A percentile compares a stretch with the other conserved stretches of the same genome.
phyloP scores from a whole-genome alignment of 2,797 vertebrate genomes.

The Strix occidentalis region DNA sequence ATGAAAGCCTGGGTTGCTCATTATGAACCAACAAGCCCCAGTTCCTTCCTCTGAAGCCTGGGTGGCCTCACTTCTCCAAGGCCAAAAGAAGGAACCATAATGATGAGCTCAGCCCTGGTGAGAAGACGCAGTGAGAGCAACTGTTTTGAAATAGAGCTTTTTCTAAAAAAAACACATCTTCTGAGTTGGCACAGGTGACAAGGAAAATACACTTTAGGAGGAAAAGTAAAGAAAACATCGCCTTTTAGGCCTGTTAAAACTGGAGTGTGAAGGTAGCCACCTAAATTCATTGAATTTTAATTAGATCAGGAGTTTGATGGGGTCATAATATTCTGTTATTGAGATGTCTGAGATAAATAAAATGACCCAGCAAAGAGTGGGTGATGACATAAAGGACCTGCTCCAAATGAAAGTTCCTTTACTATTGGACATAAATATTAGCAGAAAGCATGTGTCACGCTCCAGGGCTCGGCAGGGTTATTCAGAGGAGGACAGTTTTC shows the following conservation, averaged over 20 bases:
- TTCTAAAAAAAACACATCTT: neutral
- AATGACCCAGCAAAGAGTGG: neutral
- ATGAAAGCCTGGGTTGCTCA: neutral
- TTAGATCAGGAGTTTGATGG: neutral
- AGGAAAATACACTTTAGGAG: neutral
- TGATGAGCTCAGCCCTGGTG: neutral
- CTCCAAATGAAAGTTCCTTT: neutral
- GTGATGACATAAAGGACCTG: neutral
- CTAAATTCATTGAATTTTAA: neutral
- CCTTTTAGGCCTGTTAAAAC: neutral
- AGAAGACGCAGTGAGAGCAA: neutral
- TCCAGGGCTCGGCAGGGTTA: neutral
- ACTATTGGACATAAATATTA: neutral
- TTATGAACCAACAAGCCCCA: neutral
- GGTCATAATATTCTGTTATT: neutral
- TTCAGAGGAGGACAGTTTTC: neutral
- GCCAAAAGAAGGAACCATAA: neutral
- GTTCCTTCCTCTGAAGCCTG: neutral
- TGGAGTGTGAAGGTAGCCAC: neutral
- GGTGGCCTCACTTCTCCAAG: neutral
- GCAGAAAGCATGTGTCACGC: neutral
- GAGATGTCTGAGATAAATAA: neutral
- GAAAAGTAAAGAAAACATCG: neutral
- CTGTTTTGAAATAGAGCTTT: neutral
- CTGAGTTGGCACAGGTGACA: neutral